phyloP scores from a whole-genome alignment of 2,888 invertebrate genomes.

The Dasysyrphus tricinctus region DNA sequence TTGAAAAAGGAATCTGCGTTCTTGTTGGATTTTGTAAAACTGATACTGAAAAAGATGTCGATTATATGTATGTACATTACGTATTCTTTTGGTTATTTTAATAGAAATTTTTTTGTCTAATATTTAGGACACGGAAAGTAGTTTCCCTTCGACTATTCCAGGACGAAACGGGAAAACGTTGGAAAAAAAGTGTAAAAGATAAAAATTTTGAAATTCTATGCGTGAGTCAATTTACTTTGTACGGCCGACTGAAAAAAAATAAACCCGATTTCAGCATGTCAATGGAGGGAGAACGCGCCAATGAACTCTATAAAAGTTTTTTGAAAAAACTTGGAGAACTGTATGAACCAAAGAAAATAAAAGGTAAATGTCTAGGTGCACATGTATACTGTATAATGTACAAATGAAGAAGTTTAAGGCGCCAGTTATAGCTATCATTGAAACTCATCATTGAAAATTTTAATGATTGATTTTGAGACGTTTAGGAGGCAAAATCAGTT shows the following conservation, averaged over 20 bases:
- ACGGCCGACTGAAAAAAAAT: constrained; percentile 92
- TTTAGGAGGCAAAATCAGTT: no score
- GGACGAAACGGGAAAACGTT: constrained; percentile 88
- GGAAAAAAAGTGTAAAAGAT: constrained; percentile 91
- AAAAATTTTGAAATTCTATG: constrained; percentile 89
- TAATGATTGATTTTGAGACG: no score
- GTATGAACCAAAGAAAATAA: constrained; percentile 89
- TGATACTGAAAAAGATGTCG: constrained; percentile 91
- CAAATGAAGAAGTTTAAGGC: no score
- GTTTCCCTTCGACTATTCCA: constrained; percentile 92
- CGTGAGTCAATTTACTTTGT: constrained; percentile 93
- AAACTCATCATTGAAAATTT: no score
- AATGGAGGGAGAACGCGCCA: constrained; percentile 91
- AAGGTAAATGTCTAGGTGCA: constrained; percentile 86
- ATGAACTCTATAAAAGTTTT: constrained; percentile 90
- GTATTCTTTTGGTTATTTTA: not conserved
- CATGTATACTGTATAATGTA: no score
- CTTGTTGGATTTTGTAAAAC: constrained; percentile 91
- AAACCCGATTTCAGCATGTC: constrained; percentile 95
- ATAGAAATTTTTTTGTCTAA: constrained; percentile 50
- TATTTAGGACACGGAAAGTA: constrained; percentile 89
- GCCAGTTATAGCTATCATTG: no score
- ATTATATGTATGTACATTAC: constrained; percentile 89
- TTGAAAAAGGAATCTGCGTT: constrained; percentile 93
- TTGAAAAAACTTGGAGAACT: constrained; percentile 86